phyloP scores from a whole-genome alignment of 2,113 vertebrate species.

The Elanus axillaris region DNA sequence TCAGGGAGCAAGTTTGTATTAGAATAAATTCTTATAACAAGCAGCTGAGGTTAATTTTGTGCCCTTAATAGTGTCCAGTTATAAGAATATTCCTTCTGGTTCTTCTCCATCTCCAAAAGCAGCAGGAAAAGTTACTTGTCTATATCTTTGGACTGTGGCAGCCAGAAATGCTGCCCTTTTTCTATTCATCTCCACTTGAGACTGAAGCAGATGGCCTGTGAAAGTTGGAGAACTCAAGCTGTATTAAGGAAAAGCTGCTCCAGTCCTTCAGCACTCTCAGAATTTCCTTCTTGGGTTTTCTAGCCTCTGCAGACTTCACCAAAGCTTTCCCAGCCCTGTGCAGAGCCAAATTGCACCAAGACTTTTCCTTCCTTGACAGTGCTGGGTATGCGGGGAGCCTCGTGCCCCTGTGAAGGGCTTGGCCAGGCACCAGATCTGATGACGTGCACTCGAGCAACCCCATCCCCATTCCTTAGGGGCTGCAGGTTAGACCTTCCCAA shows the following conservation, averaged over 20 bases:
- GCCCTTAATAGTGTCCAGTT: background rate
- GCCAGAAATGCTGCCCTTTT: background rate
- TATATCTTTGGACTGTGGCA: background rate
- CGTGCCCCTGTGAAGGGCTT: background rate
- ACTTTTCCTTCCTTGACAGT: background rate
- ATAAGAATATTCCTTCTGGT: background rate
- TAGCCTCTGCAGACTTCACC: background rate
- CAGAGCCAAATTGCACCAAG: background rate
- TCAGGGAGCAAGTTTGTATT: background rate
- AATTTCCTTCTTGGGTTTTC: background rate
- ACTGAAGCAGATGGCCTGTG: background rate
- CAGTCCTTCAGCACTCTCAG: background rate
- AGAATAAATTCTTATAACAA: background rate
- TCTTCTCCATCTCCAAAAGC: background rate
- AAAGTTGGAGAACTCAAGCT: background rate
- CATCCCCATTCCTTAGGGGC: background rate
- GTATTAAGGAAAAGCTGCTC: background rate
- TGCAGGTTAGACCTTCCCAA: background rate
- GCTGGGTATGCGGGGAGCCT: rapidly evolving
- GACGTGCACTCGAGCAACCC: rapidly evolving
- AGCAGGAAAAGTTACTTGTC: background rate
- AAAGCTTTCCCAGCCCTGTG: background rate
- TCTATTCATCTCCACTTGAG: background rate
- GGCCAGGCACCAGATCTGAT: background rate
- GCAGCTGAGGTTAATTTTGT: background rate